Evolutionary conservation across 2,888 invertebrate genomes (phyloP).

Genomic region (Lydus trimaculatus): DNA sequence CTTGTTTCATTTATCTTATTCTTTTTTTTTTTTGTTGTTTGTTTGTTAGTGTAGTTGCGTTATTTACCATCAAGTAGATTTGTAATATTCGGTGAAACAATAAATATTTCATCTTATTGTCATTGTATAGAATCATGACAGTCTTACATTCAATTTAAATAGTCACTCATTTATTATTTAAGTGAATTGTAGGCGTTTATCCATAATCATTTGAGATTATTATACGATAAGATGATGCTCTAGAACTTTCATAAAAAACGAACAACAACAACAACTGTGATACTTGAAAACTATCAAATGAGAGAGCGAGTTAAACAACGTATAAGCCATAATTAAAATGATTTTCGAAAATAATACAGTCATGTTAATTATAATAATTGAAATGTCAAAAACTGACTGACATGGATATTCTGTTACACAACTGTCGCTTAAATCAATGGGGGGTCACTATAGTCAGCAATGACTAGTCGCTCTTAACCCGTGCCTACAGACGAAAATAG

Average conservation of each 20-base stretch:
- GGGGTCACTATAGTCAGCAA: slow-evolving; percentile 21
- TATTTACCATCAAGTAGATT: slow-evolving; percentile 5
- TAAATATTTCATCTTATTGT: slow-evolving; percentile 21
- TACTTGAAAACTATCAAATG: too few species aligned
- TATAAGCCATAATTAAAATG: neutral
- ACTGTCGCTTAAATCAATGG: slow-evolving; percentile 21
- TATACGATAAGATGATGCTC: neutral
- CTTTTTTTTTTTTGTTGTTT: too few species aligned
- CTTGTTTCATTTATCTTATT: slow-evolving; percentile 16
- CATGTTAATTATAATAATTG: slow-evolving; percentile 16
- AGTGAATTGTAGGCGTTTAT: slow-evolving; percentile 17
- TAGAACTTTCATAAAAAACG: neutral
- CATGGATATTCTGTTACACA: slow-evolving; percentile 24
- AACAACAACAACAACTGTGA: too few species aligned
- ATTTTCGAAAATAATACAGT: neutral
- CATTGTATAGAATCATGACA: slow-evolving; percentile 11
- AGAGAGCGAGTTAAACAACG: too few species aligned
- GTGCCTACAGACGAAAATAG: slow-evolving; percentile 2
- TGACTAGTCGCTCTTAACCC: slow-evolving; percentile 5
- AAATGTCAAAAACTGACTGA: slow-evolving; percentile 26
- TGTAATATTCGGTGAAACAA: slow-evolving; percentile 16
- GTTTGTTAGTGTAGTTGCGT: neutral
- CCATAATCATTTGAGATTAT: slow-evolving; percentile 5
- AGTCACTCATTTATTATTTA: slow-evolving; percentile 24
- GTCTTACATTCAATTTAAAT: slow-evolving; percentile 22